Base-by-base conservation (phyloP, 2,888 invertebrate genomes). In the Oligia latruncula region DNA sequence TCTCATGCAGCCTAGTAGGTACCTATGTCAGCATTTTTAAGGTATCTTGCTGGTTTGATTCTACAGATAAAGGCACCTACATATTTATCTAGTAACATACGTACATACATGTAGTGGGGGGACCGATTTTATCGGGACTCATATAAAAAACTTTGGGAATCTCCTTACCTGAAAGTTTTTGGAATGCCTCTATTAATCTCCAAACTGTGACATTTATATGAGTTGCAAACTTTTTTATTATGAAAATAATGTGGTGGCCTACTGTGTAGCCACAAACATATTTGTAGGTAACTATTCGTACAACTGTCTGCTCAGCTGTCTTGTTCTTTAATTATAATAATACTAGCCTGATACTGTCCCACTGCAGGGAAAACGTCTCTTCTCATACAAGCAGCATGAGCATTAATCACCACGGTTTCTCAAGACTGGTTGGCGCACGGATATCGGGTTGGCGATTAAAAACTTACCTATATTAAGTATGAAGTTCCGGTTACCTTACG, bases 101-200 rank as follows among this genome's bases (percentile, higher is more conserved):
- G 43, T n/a, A 43, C n/a, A 15, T 15, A 65, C 60, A n/a, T 35
- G 11, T 23, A 35, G 49, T 60, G 46, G 43, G 20, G 46, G 17
- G 68, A 17, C 62, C 55, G 55, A 68, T 29, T 75, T 72, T 70
- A 66, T 85, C 49, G 23, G 71, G 62, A 60, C 46, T 71, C 76
- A n/a, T 73, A 77, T 82, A 85, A 80, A 80, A 79, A 85, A 77
- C 71, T 80, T 83, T 73, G 17, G 46, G 66, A 71, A 11, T 29
- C 29, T 1, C 29, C 29, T 29, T 29, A 29, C 66, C 29, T 72
- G 52, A 80, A 84, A 84, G 77, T 88, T 87, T 80, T 77, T 46
- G 74, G 60, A 84, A 88, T 78, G 70, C 62, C 64, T 67, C 80
- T 82, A 87, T 88, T 88, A 80, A 84, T 87, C 74, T 82, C 70